phyloP scores from a whole-genome alignment of 2,797 vertebrate species.

The Eupleurogrammus muticus region DNA sequence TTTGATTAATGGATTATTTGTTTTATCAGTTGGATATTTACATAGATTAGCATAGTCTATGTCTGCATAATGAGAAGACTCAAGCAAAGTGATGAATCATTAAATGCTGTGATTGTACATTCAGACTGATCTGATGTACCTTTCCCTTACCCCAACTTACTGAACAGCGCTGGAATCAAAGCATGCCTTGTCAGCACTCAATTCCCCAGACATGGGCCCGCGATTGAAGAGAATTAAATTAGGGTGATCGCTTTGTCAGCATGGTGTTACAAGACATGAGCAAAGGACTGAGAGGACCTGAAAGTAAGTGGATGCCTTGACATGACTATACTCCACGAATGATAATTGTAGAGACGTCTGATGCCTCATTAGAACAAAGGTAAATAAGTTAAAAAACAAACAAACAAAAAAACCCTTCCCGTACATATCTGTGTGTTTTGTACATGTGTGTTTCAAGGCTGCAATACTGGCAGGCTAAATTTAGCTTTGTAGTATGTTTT shows the following conservation, averaged over 20 bases:
- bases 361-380: conserved; percentile 49
- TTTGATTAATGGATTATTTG: conserved; percentile 49
- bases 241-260: conserved; percentile 66
- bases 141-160: conserved; percentile 57
- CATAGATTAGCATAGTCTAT: conserved; percentile 57
- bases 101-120: conserved; percentile 55
- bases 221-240: conserved; percentile 65
- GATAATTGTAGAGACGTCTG: conserved; percentile 40
- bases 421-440: conserved; percentile 1
- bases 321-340: conserved; percentile 45
- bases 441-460: conserved; percentile 4
- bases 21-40: conserved; percentile 58
- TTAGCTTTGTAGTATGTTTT: background rate
- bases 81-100: conserved; percentile 64
- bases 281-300: conserved; percentile 49
- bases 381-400: conserved; percentile 31
- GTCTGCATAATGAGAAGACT: conserved; percentile 58
- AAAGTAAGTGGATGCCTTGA: conserved; percentile 59
- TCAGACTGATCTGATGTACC: conserved; percentile 47
- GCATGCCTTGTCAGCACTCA: conserved; percentile 76
- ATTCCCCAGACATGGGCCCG: conserved; percentile 70
- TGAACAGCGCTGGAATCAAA: conserved; percentile 79
- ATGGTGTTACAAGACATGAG: conserved; percentile 52
- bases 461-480: background rate
- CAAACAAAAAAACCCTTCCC: conserved; percentile 1